phyloP scores from a whole-genome alignment of 2,113 vertebrate genomes.

The Dromiciops gliroides region DNA sequence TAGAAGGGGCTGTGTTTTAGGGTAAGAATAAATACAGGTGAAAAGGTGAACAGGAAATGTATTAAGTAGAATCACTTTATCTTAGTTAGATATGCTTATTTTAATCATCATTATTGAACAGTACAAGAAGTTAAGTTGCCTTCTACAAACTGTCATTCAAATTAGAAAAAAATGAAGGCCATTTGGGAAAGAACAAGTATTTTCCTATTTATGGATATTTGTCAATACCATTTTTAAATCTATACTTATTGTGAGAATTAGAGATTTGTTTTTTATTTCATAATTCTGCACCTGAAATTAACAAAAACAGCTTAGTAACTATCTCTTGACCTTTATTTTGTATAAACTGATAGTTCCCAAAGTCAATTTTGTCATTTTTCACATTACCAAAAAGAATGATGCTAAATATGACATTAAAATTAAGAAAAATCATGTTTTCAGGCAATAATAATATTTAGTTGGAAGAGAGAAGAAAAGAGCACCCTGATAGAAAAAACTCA shows the following conservation, averaged over 20 bases:
- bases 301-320: not conserved
- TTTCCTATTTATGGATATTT: not conserved
- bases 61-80: not conserved
- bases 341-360: too few species aligned
- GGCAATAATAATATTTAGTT: not conserved
- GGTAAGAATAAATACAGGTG: not conserved
- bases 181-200: not conserved
- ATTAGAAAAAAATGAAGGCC: not conserved
- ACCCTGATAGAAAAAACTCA: not conserved
- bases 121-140: not conserved
- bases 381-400: not conserved
- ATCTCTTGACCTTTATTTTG: too few species aligned
- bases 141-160: too few species aligned
- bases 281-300: not conserved
- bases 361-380: not conserved
- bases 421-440: not conserved
- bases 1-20: not conserved
- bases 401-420: not conserved
- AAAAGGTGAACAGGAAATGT: not conserved
- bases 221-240: not conserved
- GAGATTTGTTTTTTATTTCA: not conserved
- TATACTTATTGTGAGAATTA: rapidly evolving
- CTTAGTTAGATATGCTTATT: not conserved
- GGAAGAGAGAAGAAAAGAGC: not conserved
- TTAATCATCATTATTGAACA: not conserved